These are phyloP conservation scores for Oxyruncus cristatus DNA, from an alignment of 2,113 vertebrate genomes.

Conservation along the genomic window DNA sequence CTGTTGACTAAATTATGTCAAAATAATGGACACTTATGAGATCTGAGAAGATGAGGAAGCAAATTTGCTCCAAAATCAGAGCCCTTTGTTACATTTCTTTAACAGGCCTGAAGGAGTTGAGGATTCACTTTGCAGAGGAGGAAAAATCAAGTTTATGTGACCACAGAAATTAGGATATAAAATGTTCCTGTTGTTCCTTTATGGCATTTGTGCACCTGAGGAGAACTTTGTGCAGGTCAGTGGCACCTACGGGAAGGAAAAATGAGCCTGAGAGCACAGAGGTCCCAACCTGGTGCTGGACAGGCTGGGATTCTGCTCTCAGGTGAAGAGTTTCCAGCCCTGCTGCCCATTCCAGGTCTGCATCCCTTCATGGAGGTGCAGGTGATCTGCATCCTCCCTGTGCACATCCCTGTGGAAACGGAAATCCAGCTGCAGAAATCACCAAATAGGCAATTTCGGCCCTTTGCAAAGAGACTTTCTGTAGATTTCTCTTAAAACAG, in stretches of 20 bases:
- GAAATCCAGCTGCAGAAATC: not conserved
- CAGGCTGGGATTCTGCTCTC: not conserved
- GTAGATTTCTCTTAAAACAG: not conserved
- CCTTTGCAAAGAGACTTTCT: not conserved
- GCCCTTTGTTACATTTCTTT: not conserved
- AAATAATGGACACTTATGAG: not conserved
- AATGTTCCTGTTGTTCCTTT: not conserved
- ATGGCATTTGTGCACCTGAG: not conserved
- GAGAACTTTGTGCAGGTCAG: not conserved
- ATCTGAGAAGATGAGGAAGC: not conserved
- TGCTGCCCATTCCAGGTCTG: not conserved
- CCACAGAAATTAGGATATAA: not conserved
- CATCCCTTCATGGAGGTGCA: not conserved
- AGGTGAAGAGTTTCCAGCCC: no score
- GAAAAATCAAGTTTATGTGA: not conserved
- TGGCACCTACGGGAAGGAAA: not conserved
- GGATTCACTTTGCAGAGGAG: not conserved
- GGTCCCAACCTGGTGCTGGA: not conserved
- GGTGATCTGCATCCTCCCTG: not conserved
- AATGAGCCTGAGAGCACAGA: not conserved
- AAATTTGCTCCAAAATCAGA: not conserved
- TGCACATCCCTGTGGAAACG: not conserved
- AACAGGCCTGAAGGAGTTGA: not conserved
- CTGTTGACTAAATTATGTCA: not conserved
- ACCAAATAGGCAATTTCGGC: not conserved